Base-by-base conservation (phyloP, 2,888 invertebrate species). In the Hydropsyche betteni region DNA sequence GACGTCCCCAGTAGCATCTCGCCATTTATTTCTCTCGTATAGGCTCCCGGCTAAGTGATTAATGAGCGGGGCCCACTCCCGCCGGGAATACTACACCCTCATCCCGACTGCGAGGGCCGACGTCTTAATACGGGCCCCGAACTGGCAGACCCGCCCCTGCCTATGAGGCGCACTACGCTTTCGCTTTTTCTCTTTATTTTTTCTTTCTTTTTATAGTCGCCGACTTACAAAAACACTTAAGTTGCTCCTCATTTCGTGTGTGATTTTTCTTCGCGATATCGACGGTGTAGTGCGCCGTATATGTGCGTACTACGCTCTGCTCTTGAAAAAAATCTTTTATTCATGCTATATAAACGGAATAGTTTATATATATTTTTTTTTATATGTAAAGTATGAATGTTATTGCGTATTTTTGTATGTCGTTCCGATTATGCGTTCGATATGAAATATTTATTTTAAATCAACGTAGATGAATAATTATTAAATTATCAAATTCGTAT, bases 1-100 rank as follows among this genome's bases (percentile, higher is more conserved):
- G 24, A 10, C 44, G 44, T 44, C 10, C 44, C 44, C 44, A 44
- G 44, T 44, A 44, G 6, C 44, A 5, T 68, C 69, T 52, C 68
- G 68, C 53, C 71, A 61, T 52, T 52, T 75, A 51, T 53, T 55
- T 75, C 68, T 34, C 36, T 34, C 68, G 68, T 68, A 73, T 75
- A 72, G 72, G 68, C 55, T 33, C 72, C 52, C n/a, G 53, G 55
- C 75, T 75, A 75, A 75, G 75, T 75, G 75, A 75, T 75, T 75
- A 75, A 75, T 75, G 75, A 75, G 75, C 14, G 52, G 33, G 64
- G 55, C 75, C n/a, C 53, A 51, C 53, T 75, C 75, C 72, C 68
- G 33, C 7, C 44, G 72, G 44, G 75, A 73, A 73, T 73, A 55
- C 68, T 72, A 70, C 69, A 58, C 72, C 72, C 72, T 58, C 72